These are phyloP conservation scores for Argyra leucocephala DNA, from an alignment of 2,888 invertebrate genomes.

Conservation along the genomic window DNA sequence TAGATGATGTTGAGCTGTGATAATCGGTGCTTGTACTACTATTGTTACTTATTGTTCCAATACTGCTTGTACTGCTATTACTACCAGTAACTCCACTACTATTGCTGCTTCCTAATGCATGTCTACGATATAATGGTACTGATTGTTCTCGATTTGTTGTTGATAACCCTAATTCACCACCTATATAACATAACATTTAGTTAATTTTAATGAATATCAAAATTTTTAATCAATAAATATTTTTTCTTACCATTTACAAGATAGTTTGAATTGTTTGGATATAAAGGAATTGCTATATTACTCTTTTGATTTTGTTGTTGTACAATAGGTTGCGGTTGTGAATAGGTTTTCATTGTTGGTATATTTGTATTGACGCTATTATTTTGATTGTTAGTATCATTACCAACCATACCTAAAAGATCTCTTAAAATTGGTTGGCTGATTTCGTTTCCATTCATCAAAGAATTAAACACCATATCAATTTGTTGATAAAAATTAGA, in stretches of 20 bases:
- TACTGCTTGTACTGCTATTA: slow-evolving; percentile 14
- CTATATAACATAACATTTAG: slow-evolving; percentile 18
- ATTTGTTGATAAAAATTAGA: slow-evolving; percentile 43
- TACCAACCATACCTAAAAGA: slow-evolving; percentile 38
- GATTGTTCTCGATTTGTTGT: slow-evolving; percentile 32
- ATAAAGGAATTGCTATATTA: neutral
- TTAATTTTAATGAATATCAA: neutral
- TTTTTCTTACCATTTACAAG: neutral
- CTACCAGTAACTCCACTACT: slow-evolving; percentile 10
- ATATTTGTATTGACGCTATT: slow-evolving; percentile 13
- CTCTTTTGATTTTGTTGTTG: neutral
- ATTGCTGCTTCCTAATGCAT: slow-evolving; percentile 39
- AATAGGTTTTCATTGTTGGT: slow-evolving; percentile 17
- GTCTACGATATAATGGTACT: slow-evolving; percentile 46
- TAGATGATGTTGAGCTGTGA: slow-evolving; percentile 25
- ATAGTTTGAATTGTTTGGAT: neutral
- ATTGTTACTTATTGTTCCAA: slow-evolving; percentile 10
- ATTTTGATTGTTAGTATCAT: slow-evolving; percentile 21
- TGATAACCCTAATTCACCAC: slow-evolving; percentile 22
- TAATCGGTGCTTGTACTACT: slow-evolving; percentile 25
- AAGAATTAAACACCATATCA: slow-evolving; percentile 41
- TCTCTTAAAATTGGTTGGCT: slow-evolving; percentile 41
- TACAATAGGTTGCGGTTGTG: slow-evolving; percentile 22
- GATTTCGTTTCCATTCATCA: slow-evolving; percentile 42
- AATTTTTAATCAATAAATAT: neutral